Evolutionary conservation across 2,113 vertebrate species (phyloP).

Genomic region (Lepus europaeus): DNA sequence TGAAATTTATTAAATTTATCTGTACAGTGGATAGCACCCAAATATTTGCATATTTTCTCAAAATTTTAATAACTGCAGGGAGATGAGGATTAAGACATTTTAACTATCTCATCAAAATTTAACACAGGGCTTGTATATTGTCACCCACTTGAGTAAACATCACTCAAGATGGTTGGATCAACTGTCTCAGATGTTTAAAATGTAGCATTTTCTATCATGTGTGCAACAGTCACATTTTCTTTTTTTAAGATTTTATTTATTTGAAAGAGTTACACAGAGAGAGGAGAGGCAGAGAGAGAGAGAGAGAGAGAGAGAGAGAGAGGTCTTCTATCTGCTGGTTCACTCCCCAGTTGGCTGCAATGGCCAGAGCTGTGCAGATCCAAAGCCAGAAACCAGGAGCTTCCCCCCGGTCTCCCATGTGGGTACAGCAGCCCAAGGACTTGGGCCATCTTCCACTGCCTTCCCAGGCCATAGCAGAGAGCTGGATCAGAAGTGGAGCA

Average conservation of each 20-base stretch:
- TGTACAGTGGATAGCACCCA: background rate
- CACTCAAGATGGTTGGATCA: background rate
- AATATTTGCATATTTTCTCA: background rate
- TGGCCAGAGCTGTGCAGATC: too few relatives aligned
- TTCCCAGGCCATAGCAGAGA: too few relatives aligned
- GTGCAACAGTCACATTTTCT: slow-evolving; percentile 4
- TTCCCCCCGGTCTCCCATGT: too few relatives aligned
- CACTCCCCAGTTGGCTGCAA: too few relatives aligned
- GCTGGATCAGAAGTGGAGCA: too few relatives aligned
- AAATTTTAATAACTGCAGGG: background rate
- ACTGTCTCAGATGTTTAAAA: background rate
- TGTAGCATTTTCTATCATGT: background rate
- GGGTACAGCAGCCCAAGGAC: too few relatives aligned
- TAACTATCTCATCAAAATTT: background rate
- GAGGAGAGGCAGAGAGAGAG: too few relatives aligned
- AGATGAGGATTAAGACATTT: background rate
- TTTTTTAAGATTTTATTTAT: background rate
- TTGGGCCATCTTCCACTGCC: too few relatives aligned
- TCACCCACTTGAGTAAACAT: background rate
- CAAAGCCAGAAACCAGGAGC: too few relatives aligned
- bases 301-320: too few relatives aligned
- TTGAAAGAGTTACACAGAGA: too few relatives aligned
- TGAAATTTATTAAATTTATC: background rate
- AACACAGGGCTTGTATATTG: background rate
- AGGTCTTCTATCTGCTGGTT: too few relatives aligned